Conservation (phyloP, 2,797 vertebrate species). For the Argentina silus region DNA sequence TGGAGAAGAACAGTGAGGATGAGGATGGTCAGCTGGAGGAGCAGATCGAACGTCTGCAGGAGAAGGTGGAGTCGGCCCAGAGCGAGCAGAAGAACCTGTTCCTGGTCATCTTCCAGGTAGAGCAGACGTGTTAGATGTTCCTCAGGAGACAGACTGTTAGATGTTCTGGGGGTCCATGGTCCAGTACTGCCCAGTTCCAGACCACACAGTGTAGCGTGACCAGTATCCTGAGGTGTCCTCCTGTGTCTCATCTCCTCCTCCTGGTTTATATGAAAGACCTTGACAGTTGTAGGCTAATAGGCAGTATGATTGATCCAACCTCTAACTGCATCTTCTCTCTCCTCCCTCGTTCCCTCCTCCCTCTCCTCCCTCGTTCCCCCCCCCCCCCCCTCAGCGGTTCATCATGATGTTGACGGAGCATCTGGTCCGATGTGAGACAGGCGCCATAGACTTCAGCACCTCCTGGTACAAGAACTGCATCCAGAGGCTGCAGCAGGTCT, state of each 20-base stretch:
- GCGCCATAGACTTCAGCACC: slow-evolving; percentile 89
- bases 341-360: slow-evolving; percentile 1
- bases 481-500: slow-evolving; percentile 95
- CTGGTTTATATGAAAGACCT: too few relatives aligned
- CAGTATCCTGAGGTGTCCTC: neutral
- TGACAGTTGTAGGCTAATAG: too few relatives aligned
- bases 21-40: slow-evolving; percentile 95
- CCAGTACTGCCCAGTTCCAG: too few relatives aligned
- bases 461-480: slow-evolving; percentile 98
- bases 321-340: neutral
- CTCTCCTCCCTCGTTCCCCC: neutral
- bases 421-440: slow-evolving; percentile 94
- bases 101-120: slow-evolving; percentile 89
- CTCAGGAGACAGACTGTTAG: neutral
- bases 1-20: slow-evolving; percentile 92
- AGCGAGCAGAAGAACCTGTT: slow-evolving; percentile 99
- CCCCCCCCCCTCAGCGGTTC: slow-evolving; percentile 83
- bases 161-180: too few relatives aligned
- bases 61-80: slow-evolving; percentile 96
- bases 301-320: too few relatives aligned
- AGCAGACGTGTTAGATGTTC: too few relatives aligned
- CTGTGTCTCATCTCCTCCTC: neutral
- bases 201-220: neutral
- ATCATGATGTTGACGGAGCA: slow-evolving; percentile 99
- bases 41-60: slow-evolving; percentile 95